Evolutionary conservation across 64 coral and sea anemone genomes (phyloP).

Genomic region (Dendrophyllia cribrosa): DNA sequence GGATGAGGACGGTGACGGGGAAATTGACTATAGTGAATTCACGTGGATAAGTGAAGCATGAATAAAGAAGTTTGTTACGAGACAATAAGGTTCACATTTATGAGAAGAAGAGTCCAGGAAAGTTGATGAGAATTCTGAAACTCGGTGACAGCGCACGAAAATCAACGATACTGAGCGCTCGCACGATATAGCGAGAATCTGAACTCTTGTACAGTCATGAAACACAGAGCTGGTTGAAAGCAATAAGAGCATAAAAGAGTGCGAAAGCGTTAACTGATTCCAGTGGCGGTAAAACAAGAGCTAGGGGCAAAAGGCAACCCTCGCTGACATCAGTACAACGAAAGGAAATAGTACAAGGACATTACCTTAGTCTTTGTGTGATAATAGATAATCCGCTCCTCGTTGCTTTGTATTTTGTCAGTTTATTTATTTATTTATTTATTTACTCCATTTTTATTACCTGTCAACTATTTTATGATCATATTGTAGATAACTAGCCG

Average conservation of each 20-base stretch:
- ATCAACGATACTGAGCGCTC: background rate
- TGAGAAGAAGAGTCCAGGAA: background rate
- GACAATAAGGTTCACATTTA: background rate
- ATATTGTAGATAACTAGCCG: too few relatives aligned
- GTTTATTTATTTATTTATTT: constrained; percentile 4
- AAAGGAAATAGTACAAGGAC: too few relatives aligned
- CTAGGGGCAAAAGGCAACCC: too few relatives aligned
- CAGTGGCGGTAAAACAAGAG: too few relatives aligned
- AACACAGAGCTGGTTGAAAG: too few relatives aligned
- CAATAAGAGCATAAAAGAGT: too few relatives aligned
- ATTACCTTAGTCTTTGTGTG: too few relatives aligned
- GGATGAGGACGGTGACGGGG: constrained; percentile 88
- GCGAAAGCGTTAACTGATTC: too few relatives aligned
- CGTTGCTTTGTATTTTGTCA: background rate
- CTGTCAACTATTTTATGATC: too few relatives aligned
- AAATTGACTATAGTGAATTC: constrained; percentile 93
- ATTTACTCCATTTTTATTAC: background rate
- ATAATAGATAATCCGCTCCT: background rate
- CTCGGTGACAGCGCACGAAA: background rate
- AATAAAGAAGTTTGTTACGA: background rate
- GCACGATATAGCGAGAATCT: too few relatives aligned
- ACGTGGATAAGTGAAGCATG: constrained; percentile 84
- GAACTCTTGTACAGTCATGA: too few relatives aligned
- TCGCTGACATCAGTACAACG: too few relatives aligned
- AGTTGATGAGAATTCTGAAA: background rate